phyloP scores from a whole-genome alignment of 2,113 vertebrate species.

The Archilochus colubris region DNA sequence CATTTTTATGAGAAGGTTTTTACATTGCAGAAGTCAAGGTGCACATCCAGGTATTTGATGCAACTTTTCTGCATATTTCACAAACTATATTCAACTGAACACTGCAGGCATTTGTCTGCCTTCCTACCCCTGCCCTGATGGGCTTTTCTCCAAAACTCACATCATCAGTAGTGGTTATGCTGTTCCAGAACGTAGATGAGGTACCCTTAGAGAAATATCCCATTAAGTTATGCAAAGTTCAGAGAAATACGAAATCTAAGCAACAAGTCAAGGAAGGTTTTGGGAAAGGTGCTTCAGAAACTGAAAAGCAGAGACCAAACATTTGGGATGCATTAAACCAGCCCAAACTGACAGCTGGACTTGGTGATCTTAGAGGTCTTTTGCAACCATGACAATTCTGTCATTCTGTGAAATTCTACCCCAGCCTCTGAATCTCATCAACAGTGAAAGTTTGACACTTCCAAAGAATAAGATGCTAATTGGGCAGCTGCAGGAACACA shows the following conservation, averaged over 20 bases:
- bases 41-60: neutral
- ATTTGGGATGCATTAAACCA: neutral
- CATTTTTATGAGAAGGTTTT: neutral
- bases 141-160: neutral
- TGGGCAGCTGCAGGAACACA: constrained; percentile 20
- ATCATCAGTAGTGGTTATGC: neutral
- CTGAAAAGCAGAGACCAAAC: neutral
- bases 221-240: neutral
- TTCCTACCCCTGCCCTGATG: neutral
- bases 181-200: neutral
- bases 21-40: neutral
- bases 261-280: neutral
- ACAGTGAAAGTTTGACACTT: neutral
- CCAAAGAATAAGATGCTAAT: neutral
- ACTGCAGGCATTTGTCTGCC: accelerated
- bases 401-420: neutral
- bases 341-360: neutral
- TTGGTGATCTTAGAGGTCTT: too few relatives aligned
- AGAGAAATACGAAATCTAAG: neutral
- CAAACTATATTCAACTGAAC: neutral
- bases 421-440: neutral
- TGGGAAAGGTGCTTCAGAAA: neutral
- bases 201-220: neutral
- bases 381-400: too few relatives aligned
- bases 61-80: neutral